Percentiles rank a stretch among this genome's conserved stretches.
These are phyloP conservation scores for Lasioglossum calceatum DNA, from an alignment of 2,888 invertebrate genomes.

Conservation along the genomic window DNA sequence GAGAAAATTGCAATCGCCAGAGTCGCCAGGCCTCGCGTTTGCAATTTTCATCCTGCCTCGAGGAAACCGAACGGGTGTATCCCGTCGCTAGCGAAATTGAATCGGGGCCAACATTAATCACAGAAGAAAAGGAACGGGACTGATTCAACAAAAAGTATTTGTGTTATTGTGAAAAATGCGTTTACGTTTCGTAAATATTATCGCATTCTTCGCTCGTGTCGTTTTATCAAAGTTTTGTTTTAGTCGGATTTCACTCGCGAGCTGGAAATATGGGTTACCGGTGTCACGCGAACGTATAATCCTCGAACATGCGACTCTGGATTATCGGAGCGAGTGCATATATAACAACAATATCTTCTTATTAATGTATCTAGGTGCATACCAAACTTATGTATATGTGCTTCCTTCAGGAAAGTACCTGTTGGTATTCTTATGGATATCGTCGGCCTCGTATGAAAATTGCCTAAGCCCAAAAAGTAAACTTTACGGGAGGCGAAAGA, in stretches of 20 bases:
- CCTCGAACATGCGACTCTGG: slow-evolving; percentile 5
- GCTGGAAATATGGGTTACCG: slow-evolving; percentile 20
- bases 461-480: too few relatives aligned
- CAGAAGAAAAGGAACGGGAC: neutral
- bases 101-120: slow-evolving; percentile 27
- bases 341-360: neutral
- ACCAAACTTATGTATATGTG: neutral
- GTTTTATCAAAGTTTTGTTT: slow-evolving; percentile 27
- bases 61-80: neutral
- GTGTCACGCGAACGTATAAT: neutral
- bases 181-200: slow-evolving; percentile 55
- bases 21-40: slow-evolving; percentile 1
- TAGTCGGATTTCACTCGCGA: slow-evolving; percentile 2
- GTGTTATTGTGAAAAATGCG: slow-evolving; percentile 45
- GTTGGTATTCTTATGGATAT: neutral
- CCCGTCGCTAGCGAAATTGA: slow-evolving; percentile 35
- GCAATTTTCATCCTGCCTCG: neutral
- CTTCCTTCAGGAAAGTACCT: neutral
- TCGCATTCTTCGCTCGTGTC: slow-evolving; percentile 48
- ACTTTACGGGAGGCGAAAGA: too few relatives aligned
- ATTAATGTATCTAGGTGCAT: neutral
- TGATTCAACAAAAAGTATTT: slow-evolving; percentile 39
- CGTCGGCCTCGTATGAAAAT: too few relatives aligned
- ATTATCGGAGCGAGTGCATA: neutral
- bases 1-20: slow-evolving; percentile 14